Percentiles rank a stretch among this genome's conserved stretches.
phyloP scores from a whole-genome alignment of 2,113 vertebrate genomes.

The Pipa parva region DNA sequence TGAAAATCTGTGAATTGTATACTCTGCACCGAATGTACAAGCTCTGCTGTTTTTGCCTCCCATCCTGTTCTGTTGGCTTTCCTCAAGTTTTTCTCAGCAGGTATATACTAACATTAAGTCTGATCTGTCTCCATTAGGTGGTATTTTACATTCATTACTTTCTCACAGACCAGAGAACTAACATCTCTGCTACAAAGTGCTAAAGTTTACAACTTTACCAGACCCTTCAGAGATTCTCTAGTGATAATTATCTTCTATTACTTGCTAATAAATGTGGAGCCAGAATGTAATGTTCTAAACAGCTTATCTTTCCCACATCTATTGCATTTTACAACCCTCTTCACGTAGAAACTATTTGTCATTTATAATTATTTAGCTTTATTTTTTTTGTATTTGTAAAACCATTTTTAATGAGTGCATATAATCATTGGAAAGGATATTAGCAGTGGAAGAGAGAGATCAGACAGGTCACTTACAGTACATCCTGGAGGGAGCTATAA shows the following conservation, averaged over 20 bases:
- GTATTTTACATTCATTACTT: conserved; percentile 57
- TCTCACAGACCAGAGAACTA: conserved; percentile 50
- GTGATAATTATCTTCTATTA: conserved; percentile 35
- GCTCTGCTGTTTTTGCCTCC: background rate
- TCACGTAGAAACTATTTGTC: conserved; percentile 20
- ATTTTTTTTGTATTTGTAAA: conserved; percentile 10
- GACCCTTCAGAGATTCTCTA: conserved; percentile 48
- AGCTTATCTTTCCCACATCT: background rate
- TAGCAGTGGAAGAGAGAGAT: background rate
- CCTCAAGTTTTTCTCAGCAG: conserved; percentile 28
- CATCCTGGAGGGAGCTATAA: no score
- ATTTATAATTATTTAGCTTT: conserved; percentile 13
- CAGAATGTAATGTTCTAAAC: background rate
- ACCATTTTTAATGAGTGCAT: conserved; percentile 28
- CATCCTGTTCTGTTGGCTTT: background rate
- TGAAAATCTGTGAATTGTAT: no score
- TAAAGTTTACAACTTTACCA: conserved; percentile 48
- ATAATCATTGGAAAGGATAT: conserved; percentile 10
- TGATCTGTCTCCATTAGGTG: conserved; percentile 49
- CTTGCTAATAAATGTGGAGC: background rate
- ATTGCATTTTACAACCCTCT: conserved; percentile 21
- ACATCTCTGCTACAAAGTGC: conserved; percentile 48
- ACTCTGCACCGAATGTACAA: background rate
- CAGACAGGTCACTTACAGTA: no score
- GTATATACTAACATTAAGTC: conserved; percentile 27